Percentiles rank a stretch among this genome's conserved stretches.
Evolutionary conservation across 2,113 vertebrate species (phyloP).

Genomic region (Marcusenius ussheri): DNA sequence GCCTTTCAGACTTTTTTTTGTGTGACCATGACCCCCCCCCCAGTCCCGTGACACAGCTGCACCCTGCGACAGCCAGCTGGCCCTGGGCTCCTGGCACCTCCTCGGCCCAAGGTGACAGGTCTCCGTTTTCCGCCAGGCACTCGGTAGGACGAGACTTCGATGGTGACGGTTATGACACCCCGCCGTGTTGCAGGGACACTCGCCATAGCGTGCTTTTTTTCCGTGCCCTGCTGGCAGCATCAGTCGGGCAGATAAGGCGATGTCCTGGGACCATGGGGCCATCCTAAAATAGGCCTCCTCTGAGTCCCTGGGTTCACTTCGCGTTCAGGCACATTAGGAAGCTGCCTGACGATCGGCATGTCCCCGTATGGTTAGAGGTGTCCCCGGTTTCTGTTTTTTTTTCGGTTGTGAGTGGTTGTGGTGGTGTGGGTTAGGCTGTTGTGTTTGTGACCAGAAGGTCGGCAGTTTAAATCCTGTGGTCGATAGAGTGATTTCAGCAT

Average conservation of each 20-base stretch:
- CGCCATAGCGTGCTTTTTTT: slow-evolving; percentile 27
- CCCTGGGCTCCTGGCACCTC: neutral
- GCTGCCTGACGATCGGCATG: too few relatives aligned
- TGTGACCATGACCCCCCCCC: neutral
- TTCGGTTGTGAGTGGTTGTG: neutral
- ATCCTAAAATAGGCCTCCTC: slow-evolving; percentile 17
- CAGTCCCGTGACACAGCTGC: neutral
- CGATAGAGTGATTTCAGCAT: neutral
- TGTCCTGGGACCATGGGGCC: neutral
- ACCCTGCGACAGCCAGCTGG: neutral
- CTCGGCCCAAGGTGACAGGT: neutral
- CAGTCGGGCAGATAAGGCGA: slow-evolving; percentile 44
- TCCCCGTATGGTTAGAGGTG: neutral
- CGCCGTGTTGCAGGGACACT: neutral
- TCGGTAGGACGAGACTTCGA: neutral
- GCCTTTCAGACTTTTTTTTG: neutral
- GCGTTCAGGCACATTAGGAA: neutral
- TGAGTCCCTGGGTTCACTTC: slow-evolving; percentile 4
- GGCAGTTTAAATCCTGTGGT: neutral
- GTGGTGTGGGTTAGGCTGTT: neutral
- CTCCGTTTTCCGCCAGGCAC: neutral
- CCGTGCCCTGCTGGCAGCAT: slow-evolving; percentile 39
- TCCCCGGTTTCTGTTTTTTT: neutral
- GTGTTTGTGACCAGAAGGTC: neutral
- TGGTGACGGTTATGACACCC: neutral